Percentiles rank a stretch among this genome's conserved stretches.
phyloP scores from a whole-genome alignment of 2,797 vertebrate species.

The Cyprinella venusta region DNA sequence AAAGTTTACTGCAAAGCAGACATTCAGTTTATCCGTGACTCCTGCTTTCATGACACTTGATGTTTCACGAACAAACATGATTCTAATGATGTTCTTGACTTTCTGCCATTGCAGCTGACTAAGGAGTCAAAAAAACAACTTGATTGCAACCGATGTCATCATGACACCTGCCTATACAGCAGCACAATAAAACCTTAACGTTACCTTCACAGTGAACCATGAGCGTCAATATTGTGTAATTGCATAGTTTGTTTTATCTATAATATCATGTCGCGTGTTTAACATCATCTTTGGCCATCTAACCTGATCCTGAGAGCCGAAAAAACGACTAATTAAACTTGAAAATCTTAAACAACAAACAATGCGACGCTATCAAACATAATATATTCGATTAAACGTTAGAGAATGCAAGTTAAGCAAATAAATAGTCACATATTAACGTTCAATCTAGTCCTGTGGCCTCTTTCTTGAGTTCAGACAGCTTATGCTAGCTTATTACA shows the following conservation, averaged over 20 bases:
- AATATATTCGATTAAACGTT: not conserved
- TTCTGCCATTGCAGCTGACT: constrained; percentile 29
- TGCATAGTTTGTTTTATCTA: not conserved
- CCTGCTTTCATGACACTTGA: not conserved
- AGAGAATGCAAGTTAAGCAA: not conserved
- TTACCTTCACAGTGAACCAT: not conserved
- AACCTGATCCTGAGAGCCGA: not conserved
- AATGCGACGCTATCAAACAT: not conserved
- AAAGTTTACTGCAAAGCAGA: not conserved
- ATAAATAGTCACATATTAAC: not conserved
- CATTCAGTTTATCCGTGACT: constrained; percentile 5
- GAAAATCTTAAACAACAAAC: not conserved
- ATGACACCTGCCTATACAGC: constrained; percentile 24
- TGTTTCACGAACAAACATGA: not conserved
- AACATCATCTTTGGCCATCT: constrained; percentile 12
- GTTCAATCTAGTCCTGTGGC: constrained; percentile 3
- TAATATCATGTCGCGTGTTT: constrained; percentile 7
- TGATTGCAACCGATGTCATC: constrained; percentile 46
- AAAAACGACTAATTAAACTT: not conserved
- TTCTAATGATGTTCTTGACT: constrained; percentile 9
- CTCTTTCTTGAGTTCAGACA: constrained; percentile 18
- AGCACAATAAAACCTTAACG: constrained; percentile 3
- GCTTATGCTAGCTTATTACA: constrained; percentile 19
- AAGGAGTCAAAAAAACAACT: constrained; percentile 18
- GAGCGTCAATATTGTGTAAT: not conserved